Evolutionary conservation across 1,140 invertebrate species (phyloP).

Genomic region (Zaprionus lachaisei): DNA sequence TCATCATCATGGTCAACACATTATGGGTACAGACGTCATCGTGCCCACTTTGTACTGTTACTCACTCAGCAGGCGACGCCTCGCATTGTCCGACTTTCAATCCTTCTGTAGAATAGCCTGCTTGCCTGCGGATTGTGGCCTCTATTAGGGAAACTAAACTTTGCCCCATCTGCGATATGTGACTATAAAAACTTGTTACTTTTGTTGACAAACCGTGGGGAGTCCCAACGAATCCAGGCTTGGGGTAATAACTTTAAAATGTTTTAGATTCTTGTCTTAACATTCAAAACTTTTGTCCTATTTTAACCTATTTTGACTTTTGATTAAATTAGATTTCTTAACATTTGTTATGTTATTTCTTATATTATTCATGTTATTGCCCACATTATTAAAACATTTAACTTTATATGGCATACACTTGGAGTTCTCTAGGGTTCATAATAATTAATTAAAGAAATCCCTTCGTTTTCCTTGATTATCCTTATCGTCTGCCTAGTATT

Average conservation of each 20-base stretch:
- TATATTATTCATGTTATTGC: too few relatives aligned
- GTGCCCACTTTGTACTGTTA: background rate
- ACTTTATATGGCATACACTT: too few relatives aligned
- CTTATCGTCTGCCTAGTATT: too few relatives aligned
- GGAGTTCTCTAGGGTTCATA: too few relatives aligned
- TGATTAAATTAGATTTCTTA: too few relatives aligned
- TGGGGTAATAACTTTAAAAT: background rate
- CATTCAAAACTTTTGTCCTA: too few relatives aligned
- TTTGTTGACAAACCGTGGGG: background rate
- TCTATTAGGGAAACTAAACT: slow-evolving; percentile 23
- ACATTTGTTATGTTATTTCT: too few relatives aligned
- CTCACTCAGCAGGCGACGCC: background rate
- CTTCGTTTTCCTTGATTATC: background rate
- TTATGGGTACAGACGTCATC: slow-evolving; percentile 26
- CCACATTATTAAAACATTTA: too few relatives aligned
- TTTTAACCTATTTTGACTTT: too few relatives aligned
- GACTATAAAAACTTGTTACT: background rate
- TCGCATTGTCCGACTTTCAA: background rate
- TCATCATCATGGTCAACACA: slow-evolving; percentile 30
- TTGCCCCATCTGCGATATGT: background rate
- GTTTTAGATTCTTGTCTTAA: too few relatives aligned
- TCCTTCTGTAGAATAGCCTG: slow-evolving; percentile 3
- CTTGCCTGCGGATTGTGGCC: slow-evolving; percentile 33
- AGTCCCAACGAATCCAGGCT: background rate
- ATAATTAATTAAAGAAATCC: background rate